Percentiles rank a stretch among this genome's conserved stretches.
Evolutionary conservation across 64 coral and sea anemone species (phyloP).

Genomic region (Pocillopora damicornis): DNA sequence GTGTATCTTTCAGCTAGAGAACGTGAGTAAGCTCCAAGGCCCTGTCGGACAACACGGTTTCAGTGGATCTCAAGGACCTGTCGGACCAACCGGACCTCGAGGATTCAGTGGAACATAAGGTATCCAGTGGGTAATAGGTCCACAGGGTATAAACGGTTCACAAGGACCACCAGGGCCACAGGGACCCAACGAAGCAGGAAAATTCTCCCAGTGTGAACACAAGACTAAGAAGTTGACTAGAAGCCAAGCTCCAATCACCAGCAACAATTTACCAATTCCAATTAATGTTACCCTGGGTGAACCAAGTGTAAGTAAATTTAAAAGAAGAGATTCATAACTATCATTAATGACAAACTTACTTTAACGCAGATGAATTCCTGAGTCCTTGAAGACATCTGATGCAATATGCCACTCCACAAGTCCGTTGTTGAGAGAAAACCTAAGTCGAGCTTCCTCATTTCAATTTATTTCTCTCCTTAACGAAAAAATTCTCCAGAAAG

Average conservation of each 20-base stretch:
- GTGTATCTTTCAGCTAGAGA: too few species aligned
- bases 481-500: neutral
- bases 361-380: neutral
- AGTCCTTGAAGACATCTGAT: neutral
- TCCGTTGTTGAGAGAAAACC: too few species aligned
- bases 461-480: too few species aligned
- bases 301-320: neutral
- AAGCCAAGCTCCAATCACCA: neutral
- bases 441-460: too few species aligned
- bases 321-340: too few species aligned
- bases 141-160: constrained; percentile 9
- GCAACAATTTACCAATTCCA: neutral
- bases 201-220: constrained; percentile 9
- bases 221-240: neutral
- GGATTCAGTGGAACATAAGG: constrained; percentile 48
- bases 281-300: neutral
- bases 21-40: neutral
- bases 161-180: constrained; percentile 18
- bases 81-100: constrained; percentile 36
- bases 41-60: constrained; percentile 28
- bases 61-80: constrained; percentile 36
- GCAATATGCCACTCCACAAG: too few species aligned
- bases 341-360: too few species aligned
- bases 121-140: constrained; percentile 10
- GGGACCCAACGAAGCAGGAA: constrained; percentile 16